Base-by-base conservation (phyloP, 2,888 invertebrate species). In the Pyrrhosoma nymphula region DNA sequence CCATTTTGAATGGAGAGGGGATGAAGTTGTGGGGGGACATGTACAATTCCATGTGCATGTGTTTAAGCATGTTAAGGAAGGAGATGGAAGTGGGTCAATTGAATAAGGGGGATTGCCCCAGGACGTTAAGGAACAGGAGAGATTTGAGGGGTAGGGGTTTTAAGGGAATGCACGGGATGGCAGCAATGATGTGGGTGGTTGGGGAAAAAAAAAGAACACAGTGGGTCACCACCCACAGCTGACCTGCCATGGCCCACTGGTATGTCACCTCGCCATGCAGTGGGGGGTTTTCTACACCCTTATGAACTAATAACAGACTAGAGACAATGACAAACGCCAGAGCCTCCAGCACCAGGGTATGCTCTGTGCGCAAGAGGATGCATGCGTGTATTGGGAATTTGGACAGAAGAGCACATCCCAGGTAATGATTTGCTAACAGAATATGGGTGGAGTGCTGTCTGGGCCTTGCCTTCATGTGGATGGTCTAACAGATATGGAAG, bases 181-280 rank as follows among this genome's bases (percentile, higher is more conserved):
- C 69, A 55, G 93, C 93, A 47, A 93, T 93, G 93, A 93, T 69
- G 69, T 93, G 93, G 93, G 91, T 89, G 89, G 89, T 88, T 39
- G 89, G 91, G 93, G 93, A 93, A 93, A 93, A 93, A 93, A 93
- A 93, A 93, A 93, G 69, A 93, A 93, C 93, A 93, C 93, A 93
- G 93, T 93, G 93, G 93, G 93, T 93, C 93, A 93, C 93, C 93
- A 93, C 93, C 93, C 93, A 93, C 93, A 69, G 93, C 93, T 93
- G 69, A 93, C 93, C 93, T 93, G 93, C 93, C 93, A 93, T 93
- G 93, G 93, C 93, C 93, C 93, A 69, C 69, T 69, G 69, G 35
- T 55, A 26, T 47, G 69, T 69, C 56, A 69, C 35, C 69, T 69
- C 93, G 35, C 69, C 93, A 69, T 4, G 39, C 4, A n/a, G 47